Base-by-base conservation (phyloP, 2,797 vertebrate species). In the Lacerta agilis region DNA sequence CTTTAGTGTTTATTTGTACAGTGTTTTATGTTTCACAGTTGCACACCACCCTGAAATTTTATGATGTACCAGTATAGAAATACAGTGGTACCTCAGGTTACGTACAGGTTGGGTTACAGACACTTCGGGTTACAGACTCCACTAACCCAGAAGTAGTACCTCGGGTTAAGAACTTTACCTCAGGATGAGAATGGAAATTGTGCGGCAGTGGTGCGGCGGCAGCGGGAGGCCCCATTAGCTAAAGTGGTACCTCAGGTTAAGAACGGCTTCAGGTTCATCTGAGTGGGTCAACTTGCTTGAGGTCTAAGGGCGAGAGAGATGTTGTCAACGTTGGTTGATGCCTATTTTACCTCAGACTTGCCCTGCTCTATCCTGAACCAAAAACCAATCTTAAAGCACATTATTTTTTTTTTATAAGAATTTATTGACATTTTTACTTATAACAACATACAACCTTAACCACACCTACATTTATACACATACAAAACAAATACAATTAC, bases 161-260 rank as follows among this genome's bases (percentile, higher is more conserved):
- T 55, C 3, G 3, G 49, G 49, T 55, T 55, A 55, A 55, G 49
- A 55, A 55, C 49, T 55, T 55, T 55, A 55, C 49, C 49, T 55
- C 49, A 55, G 49, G 49, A 55, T 55, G 49, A 55, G 49, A 55
- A 55, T 3, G 3, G 13, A 55, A 55, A 55, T 55, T 15, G 49
- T 1, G 1, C 15, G 3, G 49, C 3, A 3, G 13, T 0, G 3
- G 13, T 0, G 3, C 3, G 3, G 49, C 11, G 3, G 49, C 49
- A 55, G 49, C 2, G 13, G 49, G 49, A 55, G 49, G 3, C 49
- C 49, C 49, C 49, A 55, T 55, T 55, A 55, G 49, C 13, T 55
- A 55, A 55, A 55, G 49, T 55, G 49, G 49, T 55, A 4, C 49
- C 13, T 55, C 49, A 55, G 49, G 3, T 15, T 55, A 55, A 55